Conservation (phyloP, 2,797 vertebrate species). For the Oryzias sinensis region DNA sequence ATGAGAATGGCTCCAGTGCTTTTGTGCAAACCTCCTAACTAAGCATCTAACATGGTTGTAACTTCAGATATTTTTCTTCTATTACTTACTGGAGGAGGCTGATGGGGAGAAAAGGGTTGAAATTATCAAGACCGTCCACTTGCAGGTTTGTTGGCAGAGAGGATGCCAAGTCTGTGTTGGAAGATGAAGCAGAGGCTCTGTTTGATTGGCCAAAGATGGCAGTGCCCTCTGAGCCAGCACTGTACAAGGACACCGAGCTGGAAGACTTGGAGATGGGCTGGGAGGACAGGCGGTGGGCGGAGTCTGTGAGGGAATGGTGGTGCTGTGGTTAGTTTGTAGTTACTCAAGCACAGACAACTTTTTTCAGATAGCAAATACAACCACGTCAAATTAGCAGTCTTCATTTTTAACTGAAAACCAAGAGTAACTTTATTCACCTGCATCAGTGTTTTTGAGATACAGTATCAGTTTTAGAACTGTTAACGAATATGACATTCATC, state of each 20-base stretch:
- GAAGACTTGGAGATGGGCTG: slow-evolving; percentile 82
- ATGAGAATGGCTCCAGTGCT: slow-evolving; percentile 2
- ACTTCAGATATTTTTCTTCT: no score
- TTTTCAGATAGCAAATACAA: neutral
- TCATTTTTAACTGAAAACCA: no score
- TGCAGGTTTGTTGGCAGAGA: slow-evolving; percentile 77
- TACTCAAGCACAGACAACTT: neutral
- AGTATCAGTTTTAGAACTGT: no score
- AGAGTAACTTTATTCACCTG: no score
- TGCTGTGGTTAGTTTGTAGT: neutral
- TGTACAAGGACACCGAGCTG: slow-evolving; percentile 82
- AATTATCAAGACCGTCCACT: slow-evolving; percentile 76
- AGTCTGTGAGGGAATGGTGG: slow-evolving; percentile 48
- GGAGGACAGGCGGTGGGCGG: slow-evolving; percentile 60
- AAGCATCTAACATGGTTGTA: neutral
- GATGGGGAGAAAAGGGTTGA: slow-evolving; percentile 83
- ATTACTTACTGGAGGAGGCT: slow-evolving; percentile 83
- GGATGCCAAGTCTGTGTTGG: slow-evolving; percentile 78
- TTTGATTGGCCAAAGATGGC: slow-evolving; percentile 81
- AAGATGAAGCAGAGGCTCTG: slow-evolving; percentile 78
- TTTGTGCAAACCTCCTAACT: slow-evolving; percentile 7
- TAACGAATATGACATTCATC: no score
- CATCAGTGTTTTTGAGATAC: no score
- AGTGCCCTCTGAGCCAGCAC: slow-evolving; percentile 79
- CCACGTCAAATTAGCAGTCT: neutral